phyloP scores from a whole-genome alignment of 1,140 invertebrate genomes.

The Lepidurus packardi region DNA sequence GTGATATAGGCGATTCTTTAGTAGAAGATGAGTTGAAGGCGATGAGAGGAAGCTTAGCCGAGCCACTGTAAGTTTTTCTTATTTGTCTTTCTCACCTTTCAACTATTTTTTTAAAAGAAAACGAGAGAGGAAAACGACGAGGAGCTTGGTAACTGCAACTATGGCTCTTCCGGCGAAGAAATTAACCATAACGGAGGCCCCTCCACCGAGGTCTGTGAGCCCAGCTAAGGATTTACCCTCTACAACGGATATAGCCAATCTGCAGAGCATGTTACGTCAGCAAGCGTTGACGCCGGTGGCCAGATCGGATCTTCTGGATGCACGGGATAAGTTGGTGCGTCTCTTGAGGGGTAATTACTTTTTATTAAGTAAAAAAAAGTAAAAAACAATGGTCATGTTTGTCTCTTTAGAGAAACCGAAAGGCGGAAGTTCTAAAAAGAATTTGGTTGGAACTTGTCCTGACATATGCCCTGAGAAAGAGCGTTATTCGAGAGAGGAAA shows the following conservation, averaged over 20 bases:
- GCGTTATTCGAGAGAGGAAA: constrained; percentile 74
- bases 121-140: too few relatives aligned
- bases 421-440: neutral
- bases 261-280: constrained; percentile 29
- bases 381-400: neutral
- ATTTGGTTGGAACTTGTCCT: constrained; percentile 65
- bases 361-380: neutral
- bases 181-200: neutral
- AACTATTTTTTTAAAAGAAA: too few relatives aligned
- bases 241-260: neutral
- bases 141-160: neutral
- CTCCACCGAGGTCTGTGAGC: neutral
- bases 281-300: constrained; percentile 24
- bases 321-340: constrained; percentile 25
- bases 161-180: neutral
- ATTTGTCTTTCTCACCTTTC: too few relatives aligned
- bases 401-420: neutral
- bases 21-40: neutral
- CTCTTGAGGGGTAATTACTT: constrained; percentile 13
- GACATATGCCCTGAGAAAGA: constrained; percentile 99
- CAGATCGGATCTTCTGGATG: constrained; percentile 26
- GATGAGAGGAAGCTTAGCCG: neutral
- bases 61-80: neutral
- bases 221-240: constrained; percentile 26
- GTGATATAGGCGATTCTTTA: neutral